phyloP scores from a whole-genome alignment of 2,113 vertebrate genomes.

The Meleagris gallopavo region DNA sequence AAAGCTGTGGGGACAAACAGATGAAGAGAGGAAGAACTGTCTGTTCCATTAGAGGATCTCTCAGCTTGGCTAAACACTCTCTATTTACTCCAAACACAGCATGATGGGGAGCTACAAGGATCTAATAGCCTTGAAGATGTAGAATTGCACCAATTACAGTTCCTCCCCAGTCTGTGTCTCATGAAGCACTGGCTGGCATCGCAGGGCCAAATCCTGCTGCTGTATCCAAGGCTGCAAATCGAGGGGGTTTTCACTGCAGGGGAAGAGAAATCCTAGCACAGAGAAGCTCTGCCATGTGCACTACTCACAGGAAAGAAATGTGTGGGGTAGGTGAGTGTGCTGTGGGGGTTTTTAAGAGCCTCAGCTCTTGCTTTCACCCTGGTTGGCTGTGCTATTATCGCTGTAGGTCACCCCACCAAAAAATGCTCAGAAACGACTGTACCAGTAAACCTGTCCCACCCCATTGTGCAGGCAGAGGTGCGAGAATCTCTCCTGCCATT shows the following conservation, averaged over 20 bases:
- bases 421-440: not conserved
- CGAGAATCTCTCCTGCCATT: not conserved
- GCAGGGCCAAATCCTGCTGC: not conserved
- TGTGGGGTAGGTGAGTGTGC: not conserved
- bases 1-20: constrained; percentile 81
- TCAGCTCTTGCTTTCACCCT: not conserved
- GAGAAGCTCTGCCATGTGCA: not conserved
- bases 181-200: constrained; percentile 11
- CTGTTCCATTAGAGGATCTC: constrained; percentile 78
- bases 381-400: not conserved
- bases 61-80: constrained; percentile 76
- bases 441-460: not conserved
- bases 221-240: not conserved
- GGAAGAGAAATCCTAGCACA: not conserved
- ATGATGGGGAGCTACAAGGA: constrained; percentile 76
- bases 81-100: constrained; percentile 77
- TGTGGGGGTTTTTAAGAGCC: not conserved
- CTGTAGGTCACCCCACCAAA: not conserved
- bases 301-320: not conserved
- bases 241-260: not conserved
- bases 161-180: constrained; percentile 30
- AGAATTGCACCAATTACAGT: constrained; percentile 73
- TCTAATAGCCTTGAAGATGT: constrained; percentile 68
- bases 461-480: not conserved
- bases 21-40: constrained; percentile 81